phyloP scores from a whole-genome alignment of 2,113 vertebrate genomes.

The Dasyprocta punctata region DNA sequence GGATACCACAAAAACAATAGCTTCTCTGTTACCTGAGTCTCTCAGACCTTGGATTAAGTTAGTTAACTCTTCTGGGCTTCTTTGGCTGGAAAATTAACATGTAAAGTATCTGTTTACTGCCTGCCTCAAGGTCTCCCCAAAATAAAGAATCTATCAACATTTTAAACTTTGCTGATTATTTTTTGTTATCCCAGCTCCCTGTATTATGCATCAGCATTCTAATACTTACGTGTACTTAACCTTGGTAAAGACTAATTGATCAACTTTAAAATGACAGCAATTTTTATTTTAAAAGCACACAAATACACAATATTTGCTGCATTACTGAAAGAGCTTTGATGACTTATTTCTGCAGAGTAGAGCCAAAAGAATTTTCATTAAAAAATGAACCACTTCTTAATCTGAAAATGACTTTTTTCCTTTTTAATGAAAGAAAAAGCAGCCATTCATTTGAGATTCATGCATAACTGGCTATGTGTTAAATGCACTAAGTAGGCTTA shows the following conservation, averaged over 20 bases:
- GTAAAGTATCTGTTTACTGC: constrained; percentile 27
- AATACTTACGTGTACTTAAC: constrained; percentile 63
- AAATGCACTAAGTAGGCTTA: constrained; percentile 58
- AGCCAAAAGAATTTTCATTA: constrained; percentile 69
- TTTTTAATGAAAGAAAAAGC: constrained; percentile 53
- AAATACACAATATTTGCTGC: constrained; percentile 64
- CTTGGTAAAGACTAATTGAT: constrained; percentile 70
- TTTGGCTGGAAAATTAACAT: constrained; percentile 50
- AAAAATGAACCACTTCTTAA: constrained; percentile 56
- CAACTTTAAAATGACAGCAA: constrained; percentile 61
- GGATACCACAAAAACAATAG: background rate
- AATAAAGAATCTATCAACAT: constrained; percentile 30
- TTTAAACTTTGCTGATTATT: constrained; percentile 39
- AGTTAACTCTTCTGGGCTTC: background rate
- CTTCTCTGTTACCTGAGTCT: background rate
- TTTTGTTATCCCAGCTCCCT: constrained; percentile 46
- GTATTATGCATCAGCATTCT: constrained; percentile 22
- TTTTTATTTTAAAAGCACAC: constrained; percentile 65
- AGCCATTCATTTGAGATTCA: constrained; percentile 50
- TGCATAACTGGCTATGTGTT: constrained; percentile 49
- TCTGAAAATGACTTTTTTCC: constrained; percentile 66
- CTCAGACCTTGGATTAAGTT: background rate
- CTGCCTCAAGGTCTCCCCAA: constrained; percentile 15
- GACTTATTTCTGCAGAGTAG: constrained; percentile 66
- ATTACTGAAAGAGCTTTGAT: constrained; percentile 64